Conservation (phyloP, 1,140 invertebrate genomes). For the Gonatopus flavifemur region DNA sequence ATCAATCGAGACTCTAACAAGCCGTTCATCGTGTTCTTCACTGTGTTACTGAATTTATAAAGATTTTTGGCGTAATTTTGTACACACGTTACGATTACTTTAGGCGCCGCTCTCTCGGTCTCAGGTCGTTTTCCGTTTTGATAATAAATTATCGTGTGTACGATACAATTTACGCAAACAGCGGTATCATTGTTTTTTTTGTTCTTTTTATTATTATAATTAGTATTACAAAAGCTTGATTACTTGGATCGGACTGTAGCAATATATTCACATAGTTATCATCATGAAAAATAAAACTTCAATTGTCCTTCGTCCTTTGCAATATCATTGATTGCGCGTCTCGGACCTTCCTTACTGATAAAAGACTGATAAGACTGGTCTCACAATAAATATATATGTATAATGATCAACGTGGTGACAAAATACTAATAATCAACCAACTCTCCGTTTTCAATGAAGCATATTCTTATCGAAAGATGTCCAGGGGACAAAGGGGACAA, state of each 20-base stretch:
- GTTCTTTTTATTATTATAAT: too few species aligned
- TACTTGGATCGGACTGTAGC: conserved; percentile 58
- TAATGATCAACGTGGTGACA: too few species aligned
- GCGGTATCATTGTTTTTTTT: conserved; percentile 46
- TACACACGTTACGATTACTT: conserved; percentile 1
- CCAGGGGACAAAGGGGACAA: too few species aligned
- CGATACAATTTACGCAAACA: conserved; percentile 43
- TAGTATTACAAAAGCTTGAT: conserved; percentile 58
- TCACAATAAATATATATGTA: too few species aligned
- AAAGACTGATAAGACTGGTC: too few species aligned
- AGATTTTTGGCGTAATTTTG: conserved; percentile 27
- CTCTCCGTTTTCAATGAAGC: too few species aligned
- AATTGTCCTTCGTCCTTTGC: conserved; percentile 24
- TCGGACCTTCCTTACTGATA: too few species aligned
- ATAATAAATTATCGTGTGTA: conserved; percentile 18
- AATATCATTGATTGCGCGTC: not conserved
- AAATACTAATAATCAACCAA: too few species aligned
- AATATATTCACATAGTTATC: conserved; percentile 56
- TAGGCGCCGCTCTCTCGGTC: not conserved
- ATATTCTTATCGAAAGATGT: too few species aligned
- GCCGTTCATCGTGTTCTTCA: too few species aligned
- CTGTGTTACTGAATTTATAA: conserved; percentile 26
- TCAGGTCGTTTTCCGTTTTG: conserved; percentile 2
- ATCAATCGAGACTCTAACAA: not conserved
- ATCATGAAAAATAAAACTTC: conserved; percentile 54